Base-by-base conservation (phyloP, 2,797 vertebrate species). In the Acipenser oxyrinchus region DNA sequence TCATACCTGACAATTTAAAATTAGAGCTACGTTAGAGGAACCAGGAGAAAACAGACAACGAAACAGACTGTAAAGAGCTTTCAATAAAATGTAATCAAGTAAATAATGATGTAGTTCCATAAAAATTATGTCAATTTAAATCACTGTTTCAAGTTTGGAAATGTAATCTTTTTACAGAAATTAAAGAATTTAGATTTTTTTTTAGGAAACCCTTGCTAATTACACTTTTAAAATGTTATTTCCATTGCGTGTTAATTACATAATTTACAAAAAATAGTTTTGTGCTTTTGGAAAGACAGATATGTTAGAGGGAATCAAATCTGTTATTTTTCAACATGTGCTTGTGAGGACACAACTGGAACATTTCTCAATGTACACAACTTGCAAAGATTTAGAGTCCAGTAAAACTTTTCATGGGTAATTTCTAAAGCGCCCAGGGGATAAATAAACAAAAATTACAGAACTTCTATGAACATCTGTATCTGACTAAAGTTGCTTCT, bases 251-350 rank as follows among this genome's bases (percentile, higher is more conserved):
- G 13, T 52, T 55, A n/a, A 62, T 68, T 58, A 48, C 64, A 23
- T 18, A 23, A 23, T 7, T 69, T 66, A 49, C n/a, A 1, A 49
- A 60, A 53, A 50, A 48, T 13, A 18, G 48, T 1, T 10, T 1
- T 59, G n/a, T 65, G 60, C 51, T 23, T 60, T 52, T 2, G 6
- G 18, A 37, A 37, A 37, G 37, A 50, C 10, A 9, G n/a, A 60
- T 66, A 50, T 51, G 55, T 49, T 59, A 18, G 63, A 13, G 8
- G 60, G 37, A 64, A 62, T 58, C 60, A 55, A 66, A 49, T 48
- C 69, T 75, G 73, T 74, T 75, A 76, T 77, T 81, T 78, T 73
- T 77, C 75, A 75, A 71, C 74, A 76, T 68, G 74, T 74, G 74
- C 70, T 78, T 69, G 72, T 66, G 67, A 76, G 68, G 71, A 75